phyloP scores from a whole-genome alignment of 2,888 invertebrate genomes.

The Eupithecia insigniata region DNA sequence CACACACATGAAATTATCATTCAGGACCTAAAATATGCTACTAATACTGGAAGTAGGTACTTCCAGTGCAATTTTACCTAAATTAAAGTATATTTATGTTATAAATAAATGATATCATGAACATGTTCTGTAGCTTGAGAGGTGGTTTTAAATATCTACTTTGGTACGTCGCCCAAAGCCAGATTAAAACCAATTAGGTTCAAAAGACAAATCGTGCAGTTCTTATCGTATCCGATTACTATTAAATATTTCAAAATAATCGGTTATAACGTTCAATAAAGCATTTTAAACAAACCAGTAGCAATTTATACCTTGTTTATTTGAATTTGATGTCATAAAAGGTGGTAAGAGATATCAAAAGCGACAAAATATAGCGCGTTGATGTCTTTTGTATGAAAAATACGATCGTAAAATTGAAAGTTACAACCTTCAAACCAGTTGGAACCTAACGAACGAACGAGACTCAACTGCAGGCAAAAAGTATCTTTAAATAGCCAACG shows the following conservation, averaged over 20 bases:
- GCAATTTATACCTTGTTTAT: slow-evolving; percentile 12
- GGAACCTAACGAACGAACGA: background rate
- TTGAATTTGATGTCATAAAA: slow-evolving; percentile 1
- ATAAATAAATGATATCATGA: background rate
- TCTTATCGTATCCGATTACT: slow-evolving; percentile 27
- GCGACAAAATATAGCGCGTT: background rate
- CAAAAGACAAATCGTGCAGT: slow-evolving; percentile 35
- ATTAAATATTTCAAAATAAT: slow-evolving; percentile 33
- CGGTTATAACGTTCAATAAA: slow-evolving; percentile 24
- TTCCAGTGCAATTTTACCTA: background rate
- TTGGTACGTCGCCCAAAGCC: slow-evolving; percentile 3
- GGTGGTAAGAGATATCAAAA: background rate
- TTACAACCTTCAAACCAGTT: slow-evolving; percentile 9
- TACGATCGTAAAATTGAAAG: slow-evolving; percentile 3
- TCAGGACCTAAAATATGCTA: background rate
- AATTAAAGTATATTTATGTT: background rate
- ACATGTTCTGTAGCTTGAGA: slow-evolving; percentile 3
- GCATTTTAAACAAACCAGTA: slow-evolving; percentile 18
- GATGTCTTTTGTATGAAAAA: slow-evolving; percentile 10
- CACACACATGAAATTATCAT: background rate
- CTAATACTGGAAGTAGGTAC: no score
- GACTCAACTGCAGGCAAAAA: background rate
- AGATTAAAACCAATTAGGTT: slow-evolving; percentile 32
- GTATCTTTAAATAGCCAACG: background rate
- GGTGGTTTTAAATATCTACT: no score